Evolutionary conservation across 2,113 vertebrate genomes (phyloP).

Genomic region (Gopherus evgoodei): DNA sequence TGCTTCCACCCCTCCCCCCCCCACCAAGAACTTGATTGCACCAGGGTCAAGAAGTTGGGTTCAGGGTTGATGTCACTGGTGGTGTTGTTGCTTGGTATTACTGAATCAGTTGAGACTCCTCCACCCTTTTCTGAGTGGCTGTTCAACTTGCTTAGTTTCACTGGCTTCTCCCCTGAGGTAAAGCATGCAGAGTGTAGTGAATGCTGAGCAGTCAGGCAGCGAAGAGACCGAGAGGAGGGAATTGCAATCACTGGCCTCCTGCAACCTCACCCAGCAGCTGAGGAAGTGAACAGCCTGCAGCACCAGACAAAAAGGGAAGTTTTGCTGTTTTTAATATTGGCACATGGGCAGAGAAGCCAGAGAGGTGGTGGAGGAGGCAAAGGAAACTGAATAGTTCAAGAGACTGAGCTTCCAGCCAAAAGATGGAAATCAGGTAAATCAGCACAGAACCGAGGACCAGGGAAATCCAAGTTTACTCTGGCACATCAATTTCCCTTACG

Average conservation of each 20-base stretch:
- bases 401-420: constrained; percentile 9
- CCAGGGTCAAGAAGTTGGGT: not conserved
- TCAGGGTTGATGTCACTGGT: not conserved
- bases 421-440: not conserved
- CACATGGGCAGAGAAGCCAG: constrained; percentile 38
- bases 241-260: constrained; percentile 59
- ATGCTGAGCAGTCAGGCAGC: constrained; percentile 36
- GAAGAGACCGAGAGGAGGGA: constrained; percentile 35
- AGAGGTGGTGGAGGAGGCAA: not conserved
- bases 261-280: constrained; percentile 9
- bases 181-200: constrained; percentile 9
- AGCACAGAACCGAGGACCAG: not conserved
- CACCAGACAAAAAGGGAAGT: constrained; percentile 27
- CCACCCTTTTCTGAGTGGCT: not conserved
- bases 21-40: not conserved
- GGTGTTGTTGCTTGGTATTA: not conserved
- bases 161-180: constrained; percentile 15
- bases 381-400: not conserved
- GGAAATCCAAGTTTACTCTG: not conserved
- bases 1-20: not conserved
- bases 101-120: not conserved
- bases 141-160: not conserved
- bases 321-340: constrained; percentile 39
- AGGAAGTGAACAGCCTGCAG: constrained; percentile 57
- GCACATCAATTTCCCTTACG: not conserved